Evolutionary conservation across 2,113 vertebrate species (phyloP).

Genomic region (Odocoileus hemionus): DNA sequence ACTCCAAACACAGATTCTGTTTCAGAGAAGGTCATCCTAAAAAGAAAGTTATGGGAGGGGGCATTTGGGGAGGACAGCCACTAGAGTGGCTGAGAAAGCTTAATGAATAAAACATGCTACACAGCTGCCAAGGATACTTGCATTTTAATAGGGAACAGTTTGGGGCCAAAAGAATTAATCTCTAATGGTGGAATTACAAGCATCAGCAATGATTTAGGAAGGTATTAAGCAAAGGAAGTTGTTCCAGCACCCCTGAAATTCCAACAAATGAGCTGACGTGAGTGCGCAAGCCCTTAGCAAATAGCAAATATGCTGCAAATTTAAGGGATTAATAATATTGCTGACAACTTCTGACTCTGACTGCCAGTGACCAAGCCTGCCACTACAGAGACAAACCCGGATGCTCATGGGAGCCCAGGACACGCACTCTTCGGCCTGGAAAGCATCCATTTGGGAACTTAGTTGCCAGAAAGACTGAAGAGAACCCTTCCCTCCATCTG

Average conservation of each 20-base stretch:
- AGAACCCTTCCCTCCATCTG: constrained; percentile 74
- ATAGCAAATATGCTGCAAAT: constrained; percentile 4
- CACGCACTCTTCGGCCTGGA: constrained; percentile 36
- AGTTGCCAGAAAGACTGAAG: constrained; percentile 66
- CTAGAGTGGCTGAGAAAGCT: constrained; percentile 21
- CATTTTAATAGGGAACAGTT: constrained; percentile 49
- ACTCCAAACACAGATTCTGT: constrained; percentile 3
- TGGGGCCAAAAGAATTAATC: constrained; percentile 47
- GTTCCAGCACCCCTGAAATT: constrained; percentile 42
- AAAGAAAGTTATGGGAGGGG: neutral
- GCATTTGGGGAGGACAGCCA: neutral
- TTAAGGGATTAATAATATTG: constrained; percentile 38
- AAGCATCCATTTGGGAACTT: constrained; percentile 64
- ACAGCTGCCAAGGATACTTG: constrained; percentile 41
- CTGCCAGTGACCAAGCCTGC: neutral
- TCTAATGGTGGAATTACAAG: constrained; percentile 54
- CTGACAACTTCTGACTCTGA: constrained; percentile 17
- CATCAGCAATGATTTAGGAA: constrained; percentile 48
- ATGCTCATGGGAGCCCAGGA: constrained; percentile 44
- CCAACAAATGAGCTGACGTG: neutral
- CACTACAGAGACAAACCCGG: constrained; percentile 30
- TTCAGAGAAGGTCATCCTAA: constrained; percentile 18
- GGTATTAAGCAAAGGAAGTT: constrained; percentile 45
- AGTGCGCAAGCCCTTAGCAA: constrained; percentile 4
- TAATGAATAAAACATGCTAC: constrained; percentile 55